Evolutionary conservation across 2,888 invertebrate genomes (phyloP), one percentile per base, ranked within the genome.

Genomic region (Cartodere bifasciata): DNA sequence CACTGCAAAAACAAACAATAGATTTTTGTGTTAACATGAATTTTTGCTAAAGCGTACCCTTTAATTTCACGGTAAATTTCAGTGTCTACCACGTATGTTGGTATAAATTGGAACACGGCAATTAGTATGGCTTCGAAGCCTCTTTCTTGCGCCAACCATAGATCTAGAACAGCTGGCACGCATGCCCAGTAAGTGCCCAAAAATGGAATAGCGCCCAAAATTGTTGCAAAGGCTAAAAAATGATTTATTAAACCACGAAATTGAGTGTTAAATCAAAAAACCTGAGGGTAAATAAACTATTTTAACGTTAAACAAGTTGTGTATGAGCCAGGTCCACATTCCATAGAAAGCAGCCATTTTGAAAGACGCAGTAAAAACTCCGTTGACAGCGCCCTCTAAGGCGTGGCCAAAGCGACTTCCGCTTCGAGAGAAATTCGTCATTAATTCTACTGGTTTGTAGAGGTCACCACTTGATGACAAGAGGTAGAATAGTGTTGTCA

Each of bases 281-380:
- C 84, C 81, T 49, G 92, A 84, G 1, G 97, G 95, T 41, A 97
- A 69, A 58, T 94, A 97, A 17, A 97, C 87, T 37, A 98, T 86
- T 59, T 90, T 87, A 3, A 84, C 85, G 34, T 86, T 86, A 55
- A 97, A 95, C 7, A 97, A 64, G 42, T 87, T 90, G 59, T 98
- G 97, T 29, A 91, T 84, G 38, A 97, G 73, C 91, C 95, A 98
- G 0, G 97, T 97, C 77, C 95, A 98, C 40, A 97, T 68, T 0
- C 95, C 97, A 56, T 98, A 97, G 64, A 98, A 98, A 1, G 85
- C 68, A 1, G 92, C 87, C 75, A 97, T 87, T 65, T 97, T 98
- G 48, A 94, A 82, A 2, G 95, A 92, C 0, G 95, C 94, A 36
- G 86, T 75, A 55, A 98, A 87, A 9, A 98, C 97, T 45, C 91